Conservation (phyloP, 2,888 invertebrate genomes). For the Therioaphis trifolii region DNA sequence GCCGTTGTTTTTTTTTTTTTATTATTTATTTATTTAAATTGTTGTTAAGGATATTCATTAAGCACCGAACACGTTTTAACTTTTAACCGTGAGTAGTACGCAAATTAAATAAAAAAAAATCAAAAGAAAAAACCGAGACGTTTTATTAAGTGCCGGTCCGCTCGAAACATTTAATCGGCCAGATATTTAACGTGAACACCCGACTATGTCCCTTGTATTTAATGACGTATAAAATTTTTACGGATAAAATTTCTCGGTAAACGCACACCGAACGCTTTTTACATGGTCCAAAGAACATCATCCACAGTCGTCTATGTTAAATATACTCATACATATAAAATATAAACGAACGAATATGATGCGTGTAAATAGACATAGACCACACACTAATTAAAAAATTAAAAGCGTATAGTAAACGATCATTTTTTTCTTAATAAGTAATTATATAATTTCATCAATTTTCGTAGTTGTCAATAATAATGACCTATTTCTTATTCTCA, state of each 20-base stretch:
- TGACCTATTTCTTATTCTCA: too few species aligned
- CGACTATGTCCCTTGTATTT: constrained; percentile 28
- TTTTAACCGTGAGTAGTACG: constrained; percentile 40
- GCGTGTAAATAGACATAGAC: too few species aligned
- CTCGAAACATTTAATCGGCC: constrained; percentile 10
- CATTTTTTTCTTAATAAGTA: background rate
- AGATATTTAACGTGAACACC: constrained; percentile 28
- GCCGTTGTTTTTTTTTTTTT: constrained; percentile 30
- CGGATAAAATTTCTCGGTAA: constrained; percentile 5
- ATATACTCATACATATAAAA: background rate
- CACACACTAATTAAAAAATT: background rate
- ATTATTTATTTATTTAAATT: constrained; percentile 56
- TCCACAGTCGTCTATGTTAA: background rate
- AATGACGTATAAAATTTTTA: constrained; percentile 24
- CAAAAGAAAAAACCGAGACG: constrained; percentile 17
- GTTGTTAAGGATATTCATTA: constrained; percentile 53
- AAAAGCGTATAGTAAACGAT: background rate
- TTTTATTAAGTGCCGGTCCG: constrained; percentile 32
- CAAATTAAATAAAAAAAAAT: constrained; percentile 48
- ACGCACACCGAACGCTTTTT: background rate
- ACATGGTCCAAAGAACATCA: too few species aligned
- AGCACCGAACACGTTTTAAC: constrained; percentile 59
- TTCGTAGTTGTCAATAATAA: background rate
- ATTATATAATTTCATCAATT: background rate
- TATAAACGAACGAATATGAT: background rate